Percentiles rank a stretch among this genome's conserved stretches.
Evolutionary conservation across 2,113 vertebrate genomes (phyloP).

Genomic region (Phrynosoma platyrhinos): DNA sequence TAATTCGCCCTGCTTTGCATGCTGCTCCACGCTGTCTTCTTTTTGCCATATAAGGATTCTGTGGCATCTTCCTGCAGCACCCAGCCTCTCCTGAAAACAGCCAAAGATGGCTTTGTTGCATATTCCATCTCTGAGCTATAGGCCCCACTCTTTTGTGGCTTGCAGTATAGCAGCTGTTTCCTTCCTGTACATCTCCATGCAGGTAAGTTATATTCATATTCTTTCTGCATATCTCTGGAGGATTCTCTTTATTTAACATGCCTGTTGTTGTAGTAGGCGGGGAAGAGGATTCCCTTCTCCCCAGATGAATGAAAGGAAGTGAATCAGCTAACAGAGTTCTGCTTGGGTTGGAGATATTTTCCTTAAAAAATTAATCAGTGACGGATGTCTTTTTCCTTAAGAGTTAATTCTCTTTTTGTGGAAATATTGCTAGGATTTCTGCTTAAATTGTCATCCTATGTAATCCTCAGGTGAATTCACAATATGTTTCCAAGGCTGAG

Average conservation of each 20-base stretch:
- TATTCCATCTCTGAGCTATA: slow-evolving; percentile 55
- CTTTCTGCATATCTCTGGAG: slow-evolving; percentile 17
- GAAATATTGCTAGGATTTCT: slow-evolving; percentile 42
- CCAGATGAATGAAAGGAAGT: slow-evolving; percentile 39
- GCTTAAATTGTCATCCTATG: slow-evolving; percentile 53
- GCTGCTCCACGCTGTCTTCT: slow-evolving; percentile 76
- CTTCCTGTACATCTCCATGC: slow-evolving; percentile 34
- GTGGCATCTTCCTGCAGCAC: slow-evolving; percentile 70
- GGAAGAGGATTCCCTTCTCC: neutral
- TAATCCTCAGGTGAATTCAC: slow-evolving; percentile 31
- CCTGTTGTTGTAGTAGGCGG: slow-evolving; percentile 12
- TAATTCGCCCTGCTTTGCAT: slow-evolving; percentile 77
- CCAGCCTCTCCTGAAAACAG: slow-evolving; percentile 72
- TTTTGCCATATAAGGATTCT: slow-evolving; percentile 80
- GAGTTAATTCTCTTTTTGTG: slow-evolving; percentile 26
- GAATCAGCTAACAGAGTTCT: slow-evolving; percentile 59
- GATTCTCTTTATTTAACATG: slow-evolving; percentile 46
- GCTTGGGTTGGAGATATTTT: slow-evolving; percentile 41
- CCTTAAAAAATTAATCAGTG: neutral
- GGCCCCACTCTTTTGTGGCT: slow-evolving; percentile 50
- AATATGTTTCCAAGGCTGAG: slow-evolving; percentile 22
- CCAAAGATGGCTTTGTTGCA: slow-evolving; percentile 77
- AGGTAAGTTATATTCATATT: slow-evolving; percentile 70
- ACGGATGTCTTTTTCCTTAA: slow-evolving; percentile 38
- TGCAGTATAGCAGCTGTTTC: slow-evolving; percentile 35